Conservation (phyloP, 2,113 vertebrate species). For the Bujurquina vittata region DNA sequence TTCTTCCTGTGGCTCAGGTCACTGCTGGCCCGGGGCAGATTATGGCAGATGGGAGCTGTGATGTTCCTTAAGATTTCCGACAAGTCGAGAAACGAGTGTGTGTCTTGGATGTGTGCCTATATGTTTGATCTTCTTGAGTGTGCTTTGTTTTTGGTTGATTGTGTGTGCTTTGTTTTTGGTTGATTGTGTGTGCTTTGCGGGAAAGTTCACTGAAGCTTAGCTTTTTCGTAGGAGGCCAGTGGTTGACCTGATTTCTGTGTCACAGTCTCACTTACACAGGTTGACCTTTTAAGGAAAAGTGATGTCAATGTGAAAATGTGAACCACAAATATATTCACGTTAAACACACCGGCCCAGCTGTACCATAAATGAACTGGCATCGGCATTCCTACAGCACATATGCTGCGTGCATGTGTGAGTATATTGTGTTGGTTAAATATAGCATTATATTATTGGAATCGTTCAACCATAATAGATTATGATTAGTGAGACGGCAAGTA, state of each 20-base stretch:
- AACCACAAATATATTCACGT: neutral
- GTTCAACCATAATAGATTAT: slow-evolving; percentile 38
- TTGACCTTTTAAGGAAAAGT: slow-evolving; percentile 36
- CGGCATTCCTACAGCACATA: neutral
- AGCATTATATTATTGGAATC: slow-evolving; percentile 49
- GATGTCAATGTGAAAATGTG: slow-evolving; percentile 32
- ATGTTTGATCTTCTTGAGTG: slow-evolving; percentile 20
- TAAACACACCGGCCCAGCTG: neutral
- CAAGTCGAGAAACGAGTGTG: slow-evolving; percentile 30
- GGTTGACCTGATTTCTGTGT: slow-evolving; percentile 51
- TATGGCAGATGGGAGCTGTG: slow-evolving; percentile 59
- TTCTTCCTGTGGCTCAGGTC: slow-evolving; percentile 70
- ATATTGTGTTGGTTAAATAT: slow-evolving; percentile 37
- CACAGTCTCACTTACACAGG: slow-evolving; percentile 42
- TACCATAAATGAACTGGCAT: neutral
- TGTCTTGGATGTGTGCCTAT: slow-evolving; percentile 22
- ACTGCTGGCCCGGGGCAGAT: slow-evolving; percentile 67
- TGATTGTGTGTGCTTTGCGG: slow-evolving; percentile 12
- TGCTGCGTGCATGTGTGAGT: neutral
- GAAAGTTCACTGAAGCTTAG: slow-evolving; percentile 44
- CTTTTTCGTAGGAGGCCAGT: slow-evolving; percentile 26
- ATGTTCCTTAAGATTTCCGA: slow-evolving; percentile 58
- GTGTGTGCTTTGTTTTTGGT: slow-evolving; percentile 22
- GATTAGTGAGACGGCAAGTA: slow-evolving; percentile 66
- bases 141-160: too few relatives aligned